A percentile compares a stretch with the other conserved stretches of the same genome.
Conservation (phyloP, 1,140 invertebrate species). For the Anoplophora glabripennis region DNA sequence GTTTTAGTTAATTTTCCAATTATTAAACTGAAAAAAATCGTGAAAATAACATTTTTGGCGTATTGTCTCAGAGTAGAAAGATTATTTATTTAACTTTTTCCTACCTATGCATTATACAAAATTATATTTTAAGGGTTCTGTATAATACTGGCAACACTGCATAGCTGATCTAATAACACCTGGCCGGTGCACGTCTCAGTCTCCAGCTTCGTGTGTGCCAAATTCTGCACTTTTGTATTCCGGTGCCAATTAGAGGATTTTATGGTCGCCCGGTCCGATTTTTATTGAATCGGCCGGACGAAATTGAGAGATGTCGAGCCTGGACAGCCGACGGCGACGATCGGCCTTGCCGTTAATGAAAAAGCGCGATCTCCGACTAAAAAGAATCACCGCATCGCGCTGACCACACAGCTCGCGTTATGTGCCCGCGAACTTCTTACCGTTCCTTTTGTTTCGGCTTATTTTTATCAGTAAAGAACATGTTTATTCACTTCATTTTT, state of each 20-base stretch:
- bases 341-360: conserved; percentile 28
- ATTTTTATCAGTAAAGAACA: neutral
- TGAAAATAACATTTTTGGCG: no score
- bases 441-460: neutral
- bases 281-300: conserved; percentile 14
- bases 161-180: no score
- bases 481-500: neutral
- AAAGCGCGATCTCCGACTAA: conserved; percentile 21
- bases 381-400: conserved; percentile 22
- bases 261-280: neutral
- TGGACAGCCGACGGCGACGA: conserved; percentile 24
- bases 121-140: no score
- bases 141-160: no score
- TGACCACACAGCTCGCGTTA: conserved; percentile 25
- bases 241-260: neutral
- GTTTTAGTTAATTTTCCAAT: no score
- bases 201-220: no score
- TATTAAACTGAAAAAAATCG: no score
- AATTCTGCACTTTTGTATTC: no score
- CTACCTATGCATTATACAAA: no score
- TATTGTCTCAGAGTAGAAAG: no score
- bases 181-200: no score
- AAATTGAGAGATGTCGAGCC: conserved; percentile 25
- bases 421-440: neutral
- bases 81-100: no score